These are phyloP conservation scores for Magallana nippona DNA, from an alignment of 2,888 invertebrate species.

Conservation along the genomic window DNA sequence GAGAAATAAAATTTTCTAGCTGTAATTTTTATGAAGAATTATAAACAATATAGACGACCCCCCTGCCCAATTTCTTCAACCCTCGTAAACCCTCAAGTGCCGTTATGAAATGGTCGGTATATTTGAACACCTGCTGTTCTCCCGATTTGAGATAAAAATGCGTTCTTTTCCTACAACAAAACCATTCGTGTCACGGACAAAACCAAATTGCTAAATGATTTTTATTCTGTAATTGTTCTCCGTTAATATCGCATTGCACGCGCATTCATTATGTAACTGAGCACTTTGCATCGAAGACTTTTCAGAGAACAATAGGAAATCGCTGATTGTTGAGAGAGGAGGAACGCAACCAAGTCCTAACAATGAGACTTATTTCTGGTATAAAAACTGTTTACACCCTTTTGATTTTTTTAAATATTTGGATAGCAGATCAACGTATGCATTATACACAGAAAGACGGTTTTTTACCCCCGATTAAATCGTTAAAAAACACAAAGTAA, in stretches of 20 bases:
- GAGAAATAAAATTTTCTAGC: too few species aligned
- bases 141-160: not conserved
- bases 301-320: slow-evolving; percentile 17
- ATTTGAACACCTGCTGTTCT: slow-evolving; percentile 20
- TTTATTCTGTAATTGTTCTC: not conserved
- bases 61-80: not conserved
- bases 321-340: not conserved
- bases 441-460: not conserved
- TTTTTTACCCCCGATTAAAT: not conserved
- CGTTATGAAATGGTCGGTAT: not conserved
- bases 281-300: slow-evolving; percentile 22
- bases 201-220: not conserved
- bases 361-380: slow-evolving; percentile 9
- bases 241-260: slow-evolving; percentile 20
- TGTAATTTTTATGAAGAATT: too few species aligned
- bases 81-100: not conserved
- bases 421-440: not conserved
- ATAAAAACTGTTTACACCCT: slow-evolving; percentile 6
- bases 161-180: slow-evolving; percentile 1
- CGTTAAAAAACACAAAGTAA: not conserved
- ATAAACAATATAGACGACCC: not conserved
- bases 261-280: slow-evolving; percentile 7
- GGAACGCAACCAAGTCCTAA: not conserved
- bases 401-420: slow-evolving; percentile 23
- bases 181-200: not conserved